Base-by-base conservation (phyloP, 1,140 invertebrate species). In the Drosophila kepulauana region DNA sequence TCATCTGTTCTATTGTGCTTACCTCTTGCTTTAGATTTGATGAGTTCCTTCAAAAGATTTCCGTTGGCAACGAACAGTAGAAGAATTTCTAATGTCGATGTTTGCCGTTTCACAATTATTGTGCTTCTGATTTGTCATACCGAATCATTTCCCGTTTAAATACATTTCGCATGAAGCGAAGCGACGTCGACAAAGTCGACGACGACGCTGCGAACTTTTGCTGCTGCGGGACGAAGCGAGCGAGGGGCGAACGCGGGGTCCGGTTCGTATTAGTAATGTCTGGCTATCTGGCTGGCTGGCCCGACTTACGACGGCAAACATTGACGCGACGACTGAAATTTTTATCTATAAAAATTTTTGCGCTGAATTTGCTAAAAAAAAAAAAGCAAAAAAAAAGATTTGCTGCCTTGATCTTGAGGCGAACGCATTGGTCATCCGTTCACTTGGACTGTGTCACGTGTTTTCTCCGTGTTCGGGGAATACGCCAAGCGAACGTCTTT, bases 61-160 rank as follows among this genome's bases (percentile, higher is more conserved):
- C 48, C 20, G 35, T 68, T 71, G 58, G 38, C 70, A 58, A 51
- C 75, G 46, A 46, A 64, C 52, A 48, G 20, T 25, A 25, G 35
- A 38, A 48, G 52, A 58, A 33, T 64, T 62, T 63, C 30, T 56
- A 13, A 56, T 57, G 15, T 16, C 35, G 52, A 16, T 81, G 82
- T 59, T 74, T 58, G 62, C 64, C 67, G 67, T 57, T 78, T 82
- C 80, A 78, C 70, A 84, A 69, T 81, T 89, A 79, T 85, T 89
- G 88, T 64, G 80, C 72, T 89, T 89, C 78, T 89, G 85, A 89
- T 81, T 79, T 81, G 85, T 90, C 81, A 89, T 89, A 69, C 58
- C 48, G 68, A 71, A 79, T 81, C 71, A 89, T 85, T 77, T 81
- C 65, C 49, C 86, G 70, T 66, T 89, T 89, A 89, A 90, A 89